Base-by-base conservation (phyloP, 1,140 invertebrate genomes). In the Nixonia krombeini region DNA sequence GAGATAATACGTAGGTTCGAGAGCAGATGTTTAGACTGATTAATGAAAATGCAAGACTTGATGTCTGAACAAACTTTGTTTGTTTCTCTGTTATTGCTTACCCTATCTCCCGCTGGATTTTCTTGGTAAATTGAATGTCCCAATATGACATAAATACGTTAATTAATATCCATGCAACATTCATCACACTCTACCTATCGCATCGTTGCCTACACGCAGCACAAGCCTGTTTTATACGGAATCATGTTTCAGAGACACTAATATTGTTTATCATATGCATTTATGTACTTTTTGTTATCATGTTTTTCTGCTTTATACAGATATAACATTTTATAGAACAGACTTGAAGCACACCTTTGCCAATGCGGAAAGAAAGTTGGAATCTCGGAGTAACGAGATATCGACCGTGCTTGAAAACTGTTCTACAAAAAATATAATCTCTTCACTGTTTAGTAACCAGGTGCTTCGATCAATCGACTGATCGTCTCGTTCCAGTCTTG, bases 111-210 rank as follows among this genome's bases (percentile, higher is more conserved):
- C 75, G 76, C 76, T 85, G 84, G 84, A 85, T 83, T 84, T 84
- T 85, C 75, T 85, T 84, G 84, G 84, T 85, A 85, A 85, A 85
- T 85, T 83, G 72, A 82, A 80, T 78, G 75, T 83, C 78, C 82
- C 78, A 81, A 84, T 85, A 78, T 73, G 68, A 74, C 69, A 70
- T 72, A 69, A 25, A 67, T 65, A 65, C 72, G 53, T 71, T 49
- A n/a, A n/a, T n/a, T 70, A 64, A 44, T 70, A 64, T 68, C 59
- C 68, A 67, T 53, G 61, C 55, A 47, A 63, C 45, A 59, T 53
- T 61, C 57, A 66, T 50, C 35, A 21, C 68, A 70, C 63, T 74
- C 74, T 63, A 65, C 52, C 61, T 42, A 72, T 73, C 66, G 69
- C 70, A 38, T 72, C 66, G 58, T 67, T 62, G 40, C 49, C 59